A percentile compares a stretch with the other conserved stretches of the same genome.
Conservation (phyloP, 2,888 invertebrate genomes). For the Poecilus cupreus region DNA sequence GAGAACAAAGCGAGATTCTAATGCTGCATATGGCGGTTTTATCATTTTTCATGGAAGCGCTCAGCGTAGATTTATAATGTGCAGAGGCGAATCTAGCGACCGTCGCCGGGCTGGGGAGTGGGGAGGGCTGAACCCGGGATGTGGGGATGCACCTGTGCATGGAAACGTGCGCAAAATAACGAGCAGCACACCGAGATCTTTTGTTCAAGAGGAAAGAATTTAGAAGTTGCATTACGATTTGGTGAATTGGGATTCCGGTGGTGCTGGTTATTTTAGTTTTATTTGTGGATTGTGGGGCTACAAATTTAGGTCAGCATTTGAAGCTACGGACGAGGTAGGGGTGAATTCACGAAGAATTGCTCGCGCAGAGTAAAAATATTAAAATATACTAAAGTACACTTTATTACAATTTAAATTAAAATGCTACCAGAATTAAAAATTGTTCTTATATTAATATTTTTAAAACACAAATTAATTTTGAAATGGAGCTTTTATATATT, state of each 20-base stretch:
- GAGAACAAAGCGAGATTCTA: background rate
- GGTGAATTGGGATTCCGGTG: background rate
- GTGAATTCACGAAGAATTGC: too few species aligned
- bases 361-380: too few species aligned
- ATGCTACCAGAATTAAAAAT: too few species aligned
- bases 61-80: slow-evolving; percentile 24
- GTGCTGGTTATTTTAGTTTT: background rate
- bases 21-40: background rate
- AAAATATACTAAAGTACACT: too few species aligned
- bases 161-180: slow-evolving; percentile 29
- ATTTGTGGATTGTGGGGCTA: background rate
- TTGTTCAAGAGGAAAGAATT: background rate
- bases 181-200: background rate
- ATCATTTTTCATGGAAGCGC: slow-evolving; percentile 8
- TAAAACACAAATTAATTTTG: too few species aligned
- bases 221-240: background rate
- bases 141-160: slow-evolving; percentile 24
- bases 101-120: background rate
- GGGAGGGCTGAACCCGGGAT: background rate
- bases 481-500: too few species aligned
- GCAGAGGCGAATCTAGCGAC: background rate
- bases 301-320: too few species aligned
- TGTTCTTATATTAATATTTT: too few species aligned
- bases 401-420: too few species aligned
- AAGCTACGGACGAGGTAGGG: too few species aligned